phyloP scores from a whole-genome alignment of 1,140 invertebrate genomes.

The Drosophila kanapiae region DNA sequence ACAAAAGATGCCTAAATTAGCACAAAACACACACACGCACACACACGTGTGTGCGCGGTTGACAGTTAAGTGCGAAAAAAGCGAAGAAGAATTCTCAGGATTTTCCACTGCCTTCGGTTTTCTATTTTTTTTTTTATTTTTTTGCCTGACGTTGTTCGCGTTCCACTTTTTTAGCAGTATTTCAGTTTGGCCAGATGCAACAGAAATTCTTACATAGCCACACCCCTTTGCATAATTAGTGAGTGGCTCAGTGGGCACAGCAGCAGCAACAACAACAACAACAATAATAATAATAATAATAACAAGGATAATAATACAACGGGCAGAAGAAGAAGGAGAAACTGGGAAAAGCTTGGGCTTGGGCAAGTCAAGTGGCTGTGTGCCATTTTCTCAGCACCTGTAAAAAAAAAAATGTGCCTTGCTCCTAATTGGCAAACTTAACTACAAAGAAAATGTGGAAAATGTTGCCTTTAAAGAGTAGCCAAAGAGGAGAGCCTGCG shows the following conservation, averaged over 20 bases:
- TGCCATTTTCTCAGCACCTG: conserved; percentile 72
- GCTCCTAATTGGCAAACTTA: conserved; percentile 66
- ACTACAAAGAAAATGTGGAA: conserved; percentile 49
- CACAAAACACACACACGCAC: conserved; percentile 48
- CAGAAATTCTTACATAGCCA: conserved; percentile 35
- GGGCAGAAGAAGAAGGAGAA: conserved; percentile 1
- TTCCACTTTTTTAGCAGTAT: conserved; percentile 51
- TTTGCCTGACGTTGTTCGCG: conserved; percentile 32
- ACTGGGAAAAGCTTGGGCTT: conserved; percentile 3
- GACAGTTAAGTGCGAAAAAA: conserved; percentile 64
- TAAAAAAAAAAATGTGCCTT: conserved; percentile 47
- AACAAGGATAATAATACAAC: conserved; percentile 28
- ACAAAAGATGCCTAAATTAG: conserved; percentile 78
- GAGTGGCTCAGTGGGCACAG: conserved; percentile 72
- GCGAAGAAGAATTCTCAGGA: conserved; percentile 53
- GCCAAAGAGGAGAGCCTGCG: conserved; percentile 15
- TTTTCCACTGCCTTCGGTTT: conserved; percentile 43
- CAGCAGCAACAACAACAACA: conserved; percentile 27
- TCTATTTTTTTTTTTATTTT: conserved; percentile 2
- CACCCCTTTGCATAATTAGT: conserved; percentile 72
- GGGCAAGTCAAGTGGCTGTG: conserved; percentile 78
- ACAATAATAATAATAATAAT: conserved; percentile 39
- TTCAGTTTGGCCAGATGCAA: conserved; percentile 56
- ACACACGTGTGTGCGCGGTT: conserved; percentile 20
- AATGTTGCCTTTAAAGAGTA: conserved; percentile 41